Conservation (phyloP, 1,140 invertebrate species). For the Galendromus occidentalis region DNA sequence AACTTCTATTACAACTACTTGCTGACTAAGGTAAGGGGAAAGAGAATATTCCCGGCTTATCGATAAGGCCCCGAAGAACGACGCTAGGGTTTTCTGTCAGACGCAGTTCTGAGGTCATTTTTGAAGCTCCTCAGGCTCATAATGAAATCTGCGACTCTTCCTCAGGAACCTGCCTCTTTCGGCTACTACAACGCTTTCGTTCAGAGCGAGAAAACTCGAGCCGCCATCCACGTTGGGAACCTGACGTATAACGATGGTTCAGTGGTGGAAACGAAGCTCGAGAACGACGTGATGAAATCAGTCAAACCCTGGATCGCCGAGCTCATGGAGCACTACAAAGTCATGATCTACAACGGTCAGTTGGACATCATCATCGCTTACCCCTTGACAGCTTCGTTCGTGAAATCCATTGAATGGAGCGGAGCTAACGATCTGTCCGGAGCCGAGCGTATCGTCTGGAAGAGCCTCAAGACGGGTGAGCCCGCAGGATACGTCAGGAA, state of each 20-base stretch:
- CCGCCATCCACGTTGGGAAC: conserved; percentile 61
- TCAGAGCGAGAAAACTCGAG: conserved; percentile 34
- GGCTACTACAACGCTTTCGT: conserved; percentile 29
- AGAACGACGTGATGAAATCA: conserved; percentile 58
- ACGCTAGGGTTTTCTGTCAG: too few species aligned
- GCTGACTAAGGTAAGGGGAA: conserved; percentile 26
- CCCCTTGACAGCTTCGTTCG: conserved; percentile 48
- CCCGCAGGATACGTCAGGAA: conserved; percentile 55
- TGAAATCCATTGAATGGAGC: conserved; percentile 42
- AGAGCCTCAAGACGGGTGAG: conserved; percentile 32
- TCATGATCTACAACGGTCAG: conserved; percentile 47
- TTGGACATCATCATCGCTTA: conserved; percentile 65
- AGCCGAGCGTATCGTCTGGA: conserved; percentile 44
- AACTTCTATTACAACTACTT: conserved; percentile 60
- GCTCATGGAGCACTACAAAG: conserved; percentile 31
- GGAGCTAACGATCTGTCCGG: conserved; percentile 41
- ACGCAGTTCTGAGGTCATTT: too few species aligned
- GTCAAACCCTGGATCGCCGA: conserved; percentile 50
- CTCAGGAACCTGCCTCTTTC: conserved; percentile 29
- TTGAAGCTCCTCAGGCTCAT: too few species aligned
- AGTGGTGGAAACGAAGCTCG: conserved; percentile 43
- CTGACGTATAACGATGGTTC: conserved; percentile 37
- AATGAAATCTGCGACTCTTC: too few species aligned
- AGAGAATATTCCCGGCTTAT: too few species aligned
- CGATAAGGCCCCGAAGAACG: too few species aligned